Evolutionary conservation across 2,888 invertebrate genomes (phyloP).

Genomic region (Drosophila dives): DNA sequence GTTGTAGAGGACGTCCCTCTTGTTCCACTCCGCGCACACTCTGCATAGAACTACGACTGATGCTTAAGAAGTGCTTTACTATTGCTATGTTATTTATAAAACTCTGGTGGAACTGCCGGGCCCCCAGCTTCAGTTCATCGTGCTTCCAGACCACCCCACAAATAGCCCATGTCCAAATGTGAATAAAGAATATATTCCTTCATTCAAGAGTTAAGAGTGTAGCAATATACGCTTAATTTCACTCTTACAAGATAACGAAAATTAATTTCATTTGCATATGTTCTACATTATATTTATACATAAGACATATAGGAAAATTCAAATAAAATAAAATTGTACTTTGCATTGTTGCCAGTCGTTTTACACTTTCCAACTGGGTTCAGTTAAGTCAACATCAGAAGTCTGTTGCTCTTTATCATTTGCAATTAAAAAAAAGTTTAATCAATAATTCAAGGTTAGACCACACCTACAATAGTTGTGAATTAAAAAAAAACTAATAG

Average conservation of each 20-base stretch:
- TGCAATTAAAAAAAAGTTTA: slow-evolving; percentile 4
- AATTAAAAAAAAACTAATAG: slow-evolving; percentile 61
- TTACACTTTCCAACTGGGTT: neutral
- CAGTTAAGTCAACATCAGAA: neutral
- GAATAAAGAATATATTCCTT: neutral
- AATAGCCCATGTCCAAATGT: slow-evolving; percentile 5
- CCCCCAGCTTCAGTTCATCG: slow-evolving; percentile 35
- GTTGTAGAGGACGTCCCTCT: neutral
- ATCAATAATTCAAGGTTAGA: slow-evolving; percentile 66
- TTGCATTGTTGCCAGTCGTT: neutral
- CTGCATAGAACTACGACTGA: slow-evolving; percentile 4
- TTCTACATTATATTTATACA: neutral
- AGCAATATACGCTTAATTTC: neutral
- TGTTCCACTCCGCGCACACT: neutral
- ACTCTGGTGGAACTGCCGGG: slow-evolving; percentile 50
- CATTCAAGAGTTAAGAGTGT: neutral
- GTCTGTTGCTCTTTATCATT: neutral
- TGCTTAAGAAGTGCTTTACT: slow-evolving; percentile 58
- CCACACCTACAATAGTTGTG: slow-evolving; percentile 62
- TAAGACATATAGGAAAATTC: neutral
- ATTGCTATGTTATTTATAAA: slow-evolving; percentile 65
- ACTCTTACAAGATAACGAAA: neutral
- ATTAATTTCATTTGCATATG: neutral
- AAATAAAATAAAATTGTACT: neutral
- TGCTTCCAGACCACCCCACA: slow-evolving; percentile 18